Percentiles rank a stretch among this genome's conserved stretches.
Conservation (phyloP, 2,113 vertebrate species). For the Climacteris rufus region DNA sequence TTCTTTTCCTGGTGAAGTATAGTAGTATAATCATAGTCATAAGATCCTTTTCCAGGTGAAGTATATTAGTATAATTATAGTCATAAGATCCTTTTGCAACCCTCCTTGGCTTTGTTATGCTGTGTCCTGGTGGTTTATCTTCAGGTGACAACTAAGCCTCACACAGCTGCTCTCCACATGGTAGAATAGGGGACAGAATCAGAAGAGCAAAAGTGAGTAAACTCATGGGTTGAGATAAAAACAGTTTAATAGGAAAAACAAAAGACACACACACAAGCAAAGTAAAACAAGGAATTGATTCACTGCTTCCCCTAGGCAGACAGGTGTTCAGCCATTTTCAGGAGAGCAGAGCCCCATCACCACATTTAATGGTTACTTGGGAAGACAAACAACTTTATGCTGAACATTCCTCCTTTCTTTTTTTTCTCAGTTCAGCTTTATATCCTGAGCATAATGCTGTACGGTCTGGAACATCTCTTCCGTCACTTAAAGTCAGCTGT, state of each 20-base stretch:
- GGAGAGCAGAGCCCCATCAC: background rate
- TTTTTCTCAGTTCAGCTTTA: accelerated
- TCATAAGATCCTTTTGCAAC: background rate
- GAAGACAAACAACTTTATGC: background rate
- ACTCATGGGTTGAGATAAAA: background rate
- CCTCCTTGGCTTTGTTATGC: background rate
- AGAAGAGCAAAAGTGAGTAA: background rate
- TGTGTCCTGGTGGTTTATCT: accelerated
- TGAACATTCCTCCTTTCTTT: accelerated
- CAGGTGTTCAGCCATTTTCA: background rate
- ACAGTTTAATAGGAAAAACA: background rate
- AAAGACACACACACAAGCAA: background rate
- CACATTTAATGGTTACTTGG: background rate
- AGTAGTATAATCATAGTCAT: background rate
- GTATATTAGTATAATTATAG: background rate
- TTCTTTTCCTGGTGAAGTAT: background rate
- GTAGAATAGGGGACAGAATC: background rate
- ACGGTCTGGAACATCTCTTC: background rate
- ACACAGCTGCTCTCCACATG: background rate
- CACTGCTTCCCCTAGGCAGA: background rate
- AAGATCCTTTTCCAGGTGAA: background rate
- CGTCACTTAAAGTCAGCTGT: background rate
- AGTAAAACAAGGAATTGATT: background rate
- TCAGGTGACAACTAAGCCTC: background rate
- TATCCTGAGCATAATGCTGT: background rate